These are phyloP conservation scores for Neodon shergylaensis DNA, from an alignment of 2,113 vertebrate genomes.

Conservation along the genomic window DNA sequence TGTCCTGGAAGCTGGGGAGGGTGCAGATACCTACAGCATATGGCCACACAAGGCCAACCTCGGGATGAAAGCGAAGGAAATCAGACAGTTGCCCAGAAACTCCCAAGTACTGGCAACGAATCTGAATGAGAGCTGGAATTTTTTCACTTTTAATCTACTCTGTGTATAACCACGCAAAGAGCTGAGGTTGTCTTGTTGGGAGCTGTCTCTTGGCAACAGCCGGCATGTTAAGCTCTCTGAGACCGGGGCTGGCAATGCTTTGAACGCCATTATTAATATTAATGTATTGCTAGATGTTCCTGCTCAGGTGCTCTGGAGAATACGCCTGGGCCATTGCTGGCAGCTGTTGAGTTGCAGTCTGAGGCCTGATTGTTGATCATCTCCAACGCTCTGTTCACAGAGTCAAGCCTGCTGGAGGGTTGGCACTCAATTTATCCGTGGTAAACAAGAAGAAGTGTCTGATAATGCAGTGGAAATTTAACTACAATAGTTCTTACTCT, in stretches of 20 bases:
- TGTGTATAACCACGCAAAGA: background rate
- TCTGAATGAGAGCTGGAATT: slow-evolving; percentile 3
- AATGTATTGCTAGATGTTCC: background rate
- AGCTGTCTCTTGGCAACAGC: background rate
- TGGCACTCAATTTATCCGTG: background rate
- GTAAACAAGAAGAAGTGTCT: slow-evolving; percentile 41
- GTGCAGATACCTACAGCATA: slow-evolving; percentile 42
- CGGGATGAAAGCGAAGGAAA: slow-evolving; percentile 68
- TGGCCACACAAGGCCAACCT: slow-evolving; percentile 45
- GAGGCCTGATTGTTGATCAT: slow-evolving; percentile 1
- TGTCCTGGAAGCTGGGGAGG: slow-evolving; percentile 44
- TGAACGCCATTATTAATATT: background rate
- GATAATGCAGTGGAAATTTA: slow-evolving; percentile 40
- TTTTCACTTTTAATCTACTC: slow-evolving; percentile 53
- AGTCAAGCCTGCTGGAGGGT: background rate
- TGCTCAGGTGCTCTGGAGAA: background rate
- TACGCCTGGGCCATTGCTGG: background rate
- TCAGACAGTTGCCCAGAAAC: slow-evolving; percentile 66
- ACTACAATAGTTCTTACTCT: slow-evolving; percentile 11
- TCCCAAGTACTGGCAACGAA: slow-evolving; percentile 51
- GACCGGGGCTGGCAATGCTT: background rate
- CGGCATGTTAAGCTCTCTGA: background rate
- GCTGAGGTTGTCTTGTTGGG: background rate
- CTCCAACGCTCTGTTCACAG: background rate
- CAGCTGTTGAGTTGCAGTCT: background rate